These are phyloP conservation scores for Ceriagrion tenellum DNA, from an alignment of 2,888 invertebrate genomes.

Conservation along the genomic window DNA sequence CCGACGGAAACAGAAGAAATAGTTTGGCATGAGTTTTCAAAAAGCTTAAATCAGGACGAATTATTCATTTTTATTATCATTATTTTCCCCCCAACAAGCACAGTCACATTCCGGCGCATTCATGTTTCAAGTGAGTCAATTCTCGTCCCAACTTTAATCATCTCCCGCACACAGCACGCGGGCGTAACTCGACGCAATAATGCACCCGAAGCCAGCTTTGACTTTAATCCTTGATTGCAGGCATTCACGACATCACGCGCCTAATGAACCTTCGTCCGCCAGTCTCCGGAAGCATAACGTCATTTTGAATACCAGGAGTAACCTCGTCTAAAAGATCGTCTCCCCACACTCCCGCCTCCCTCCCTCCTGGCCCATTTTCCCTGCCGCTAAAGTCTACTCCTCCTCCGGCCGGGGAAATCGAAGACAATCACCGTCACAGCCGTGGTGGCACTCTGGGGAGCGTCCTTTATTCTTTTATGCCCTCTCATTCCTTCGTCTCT, in stretches of 20 bases:
- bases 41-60: background rate
- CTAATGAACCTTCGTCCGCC: conserved; percentile 16
- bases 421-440: conserved; percentile 11
- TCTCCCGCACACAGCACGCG: background rate
- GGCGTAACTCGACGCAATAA: background rate
- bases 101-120: background rate
- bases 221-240: conserved; percentile 31
- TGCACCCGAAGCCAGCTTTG: background rate
- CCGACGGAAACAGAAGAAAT: background rate
- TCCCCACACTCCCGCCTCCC: background rate
- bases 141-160: conserved; percentile 18
- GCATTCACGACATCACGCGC: conserved; percentile 24
- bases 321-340: conserved; percentile 6
- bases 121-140: background rate
- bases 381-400: too few relatives aligned
- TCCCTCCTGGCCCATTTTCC: background rate
- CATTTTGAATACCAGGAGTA: background rate
- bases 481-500: background rate
- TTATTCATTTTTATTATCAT: background rate
- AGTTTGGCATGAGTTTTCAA: background rate
- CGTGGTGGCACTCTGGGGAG: background rate
- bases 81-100: background rate
- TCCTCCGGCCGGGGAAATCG: background rate
- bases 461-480: background rate
- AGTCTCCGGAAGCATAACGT: background rate